Percentiles rank a stretch among this genome's conserved stretches.
Conservation (phyloP, 2,797 vertebrate species). For the Austrolebias charrua region DNA sequence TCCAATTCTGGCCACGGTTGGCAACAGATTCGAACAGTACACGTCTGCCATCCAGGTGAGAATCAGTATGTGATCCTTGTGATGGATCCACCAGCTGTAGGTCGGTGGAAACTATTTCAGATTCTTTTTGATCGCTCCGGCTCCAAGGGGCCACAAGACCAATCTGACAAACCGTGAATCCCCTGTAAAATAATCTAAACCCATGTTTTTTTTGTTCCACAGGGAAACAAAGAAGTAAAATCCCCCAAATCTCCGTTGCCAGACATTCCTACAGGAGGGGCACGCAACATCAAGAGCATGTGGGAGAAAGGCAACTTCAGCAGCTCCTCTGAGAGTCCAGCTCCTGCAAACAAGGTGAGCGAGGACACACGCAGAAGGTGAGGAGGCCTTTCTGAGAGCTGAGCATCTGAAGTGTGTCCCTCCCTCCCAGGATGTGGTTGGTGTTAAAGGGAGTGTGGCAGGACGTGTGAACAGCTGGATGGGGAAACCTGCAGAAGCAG, state of each 20-base stretch:
- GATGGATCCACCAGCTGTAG: not conserved
- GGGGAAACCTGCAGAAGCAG: slow-evolving; percentile 77
- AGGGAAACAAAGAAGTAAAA: slow-evolving; percentile 87
- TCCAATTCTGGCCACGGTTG: slow-evolving; percentile 90
- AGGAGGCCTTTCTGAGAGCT: not conserved
- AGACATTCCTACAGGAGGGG: slow-evolving; percentile 86
- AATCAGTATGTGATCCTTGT: too few relatives aligned
- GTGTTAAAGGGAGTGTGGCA: slow-evolving; percentile 86
- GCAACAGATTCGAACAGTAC: slow-evolving; percentile 92
- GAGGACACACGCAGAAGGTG: not conserved
- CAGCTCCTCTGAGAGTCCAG: slow-evolving; percentile 77
- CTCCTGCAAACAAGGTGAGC: slow-evolving; percentile 85
- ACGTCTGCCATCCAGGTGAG: slow-evolving; percentile 88
- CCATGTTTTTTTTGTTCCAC: slow-evolving; percentile 25
- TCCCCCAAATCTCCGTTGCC: slow-evolving; percentile 81
- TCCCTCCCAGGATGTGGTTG: slow-evolving; percentile 82
- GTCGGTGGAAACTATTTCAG: not conserved
- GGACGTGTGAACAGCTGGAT: slow-evolving; percentile 91
- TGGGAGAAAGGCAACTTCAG: slow-evolving; percentile 93
- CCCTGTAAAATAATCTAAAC: not conserved
- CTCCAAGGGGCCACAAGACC: not conserved
- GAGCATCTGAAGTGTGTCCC: not conserved
- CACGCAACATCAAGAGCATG: slow-evolving; percentile 95
- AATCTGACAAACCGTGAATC: not conserved
- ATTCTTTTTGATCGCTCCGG: not conserved